Base-by-base conservation (phyloP, 2,113 vertebrate species). In the Pterocles burchelli region DNA sequence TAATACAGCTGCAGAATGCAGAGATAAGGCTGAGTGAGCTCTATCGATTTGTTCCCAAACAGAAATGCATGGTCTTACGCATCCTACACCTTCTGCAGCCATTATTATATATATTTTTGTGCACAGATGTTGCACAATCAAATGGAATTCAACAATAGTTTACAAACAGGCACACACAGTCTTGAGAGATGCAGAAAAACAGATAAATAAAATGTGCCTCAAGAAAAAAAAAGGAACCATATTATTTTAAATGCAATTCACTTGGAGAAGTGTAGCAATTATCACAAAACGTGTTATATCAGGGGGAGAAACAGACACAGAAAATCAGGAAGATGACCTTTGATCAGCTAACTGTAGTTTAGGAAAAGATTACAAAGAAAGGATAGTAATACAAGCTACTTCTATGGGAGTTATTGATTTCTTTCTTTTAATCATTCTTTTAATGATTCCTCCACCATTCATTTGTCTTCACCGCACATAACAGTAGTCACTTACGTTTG, bases 401-500 rank as follows among this genome's bases (percentile, higher is more conserved):
- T 38, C 66, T 36, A 6, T 3, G 43, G 66, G 26, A 59, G 8
- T 36, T 66, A 28, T 3, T 33, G 4, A 57, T 28, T 73, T 76
- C 15, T 22, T 79, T 78, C 31, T 43, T 89, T 57, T 66, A 72
- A 36, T 77, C 8, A 43, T 59, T 43, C 36, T 71, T 84, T 55
- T 8, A 22, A 7, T 6, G 9, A 21, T 36, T 57, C 33, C 66
- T 82, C 43, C 29, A 20, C 28, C 25, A 7, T 31, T 55, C 24
- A 8, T 66, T 48, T 10, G 5, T 66, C 68, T 74, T 54, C 63
- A 55, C 33, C 16, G 2, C 14, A 9, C 0, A 1, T 33, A 31
- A 7, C 17, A 20, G n/a, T 0, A 11, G 18, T 31, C 38, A 95
- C 97, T 98, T 97, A 99, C 99, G 97, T 95, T 97, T 98, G 96